Conservation (phyloP, 2,113 vertebrate species). For the Amblyornis subalaris region DNA sequence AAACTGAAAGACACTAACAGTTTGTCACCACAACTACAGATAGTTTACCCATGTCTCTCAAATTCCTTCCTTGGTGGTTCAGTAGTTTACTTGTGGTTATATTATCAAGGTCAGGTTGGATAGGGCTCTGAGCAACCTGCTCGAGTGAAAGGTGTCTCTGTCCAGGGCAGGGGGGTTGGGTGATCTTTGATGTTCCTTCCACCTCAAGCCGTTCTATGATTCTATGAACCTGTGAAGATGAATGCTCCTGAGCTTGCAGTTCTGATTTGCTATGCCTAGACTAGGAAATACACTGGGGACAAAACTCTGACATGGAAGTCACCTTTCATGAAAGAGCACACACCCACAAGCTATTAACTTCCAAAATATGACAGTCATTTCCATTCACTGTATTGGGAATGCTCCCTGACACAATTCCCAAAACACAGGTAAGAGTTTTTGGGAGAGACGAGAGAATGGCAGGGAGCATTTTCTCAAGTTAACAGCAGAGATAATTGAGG, state of each 20-base stretch:
- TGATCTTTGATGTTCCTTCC: neutral
- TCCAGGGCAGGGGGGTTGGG: neutral
- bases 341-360: neutral
- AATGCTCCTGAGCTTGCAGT: neutral
- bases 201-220: neutral
- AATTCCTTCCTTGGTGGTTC: neutral
- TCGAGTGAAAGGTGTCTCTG: neutral
- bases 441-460: neutral
- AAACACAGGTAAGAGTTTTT: neutral
- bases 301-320: neutral
- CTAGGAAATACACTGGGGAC: neutral
- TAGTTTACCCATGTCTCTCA: neutral
- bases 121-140: accelerated
- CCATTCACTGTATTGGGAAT: neutral
- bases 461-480: neutral
- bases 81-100: neutral
- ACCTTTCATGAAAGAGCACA: neutral
- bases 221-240: neutral
- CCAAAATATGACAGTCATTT: neutral
- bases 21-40: neutral
- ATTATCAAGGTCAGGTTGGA: neutral
- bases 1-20: neutral
- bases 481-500: neutral
- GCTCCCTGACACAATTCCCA: neutral
- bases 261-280: neutral